These are phyloP conservation scores for Xestobium rufovillosum DNA, from an alignment of 2,888 invertebrate genomes.

Conservation along the genomic window DNA sequence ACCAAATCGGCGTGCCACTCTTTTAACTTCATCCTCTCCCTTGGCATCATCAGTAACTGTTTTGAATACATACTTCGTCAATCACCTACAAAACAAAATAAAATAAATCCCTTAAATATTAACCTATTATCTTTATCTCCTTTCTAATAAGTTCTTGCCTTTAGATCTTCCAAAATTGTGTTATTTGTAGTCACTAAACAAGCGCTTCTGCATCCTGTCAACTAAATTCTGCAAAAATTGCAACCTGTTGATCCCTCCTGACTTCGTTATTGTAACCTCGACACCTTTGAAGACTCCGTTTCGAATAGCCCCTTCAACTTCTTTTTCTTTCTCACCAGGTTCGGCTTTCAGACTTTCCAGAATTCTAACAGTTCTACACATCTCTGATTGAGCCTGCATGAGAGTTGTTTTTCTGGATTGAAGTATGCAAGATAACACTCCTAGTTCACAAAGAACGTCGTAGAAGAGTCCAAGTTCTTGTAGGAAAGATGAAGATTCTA, in stretches of 20 bases:
- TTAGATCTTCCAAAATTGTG: conserved; percentile 11
- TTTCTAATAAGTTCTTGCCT: too few species aligned
- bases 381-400: conserved; percentile 6
- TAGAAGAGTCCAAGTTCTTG: conserved; percentile 4
- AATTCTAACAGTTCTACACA: conserved; percentile 9
- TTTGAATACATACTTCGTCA: too few species aligned
- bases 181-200: conserved; percentile 5
- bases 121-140: too few species aligned
- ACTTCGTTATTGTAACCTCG: background rate
- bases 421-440: conserved; percentile 1
- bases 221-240: conserved; percentile 4
- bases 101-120: too few species aligned
- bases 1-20: too few species aligned
- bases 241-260: background rate
- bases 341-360: conserved; percentile 8
- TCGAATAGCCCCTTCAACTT: conserved; percentile 10
- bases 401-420: conserved; percentile 9
- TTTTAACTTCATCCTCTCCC: too few species aligned
- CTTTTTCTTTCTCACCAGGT: conserved; percentile 12
- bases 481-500: too few species aligned
- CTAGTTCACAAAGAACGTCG: conserved; percentile 9
- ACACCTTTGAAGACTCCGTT: conserved; percentile 5
- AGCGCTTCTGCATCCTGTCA: background rate
- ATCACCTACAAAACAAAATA: too few species aligned
- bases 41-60: too few species aligned